Evolutionary conservation across 2,888 invertebrate species (phyloP).

Genomic region (Chironomus riparius): DNA sequence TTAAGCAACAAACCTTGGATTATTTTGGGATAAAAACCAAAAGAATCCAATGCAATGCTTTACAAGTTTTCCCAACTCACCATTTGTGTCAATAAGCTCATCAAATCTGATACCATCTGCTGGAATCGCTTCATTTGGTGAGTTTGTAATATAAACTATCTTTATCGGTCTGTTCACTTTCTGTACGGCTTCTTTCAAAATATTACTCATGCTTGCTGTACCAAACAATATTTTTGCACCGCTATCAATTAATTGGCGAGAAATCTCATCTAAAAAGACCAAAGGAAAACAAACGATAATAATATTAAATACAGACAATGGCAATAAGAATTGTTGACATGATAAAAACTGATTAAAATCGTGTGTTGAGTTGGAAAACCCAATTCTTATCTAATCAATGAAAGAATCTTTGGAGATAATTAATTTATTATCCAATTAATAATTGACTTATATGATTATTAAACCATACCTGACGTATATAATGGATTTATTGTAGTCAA

Average conservation of each 20-base stretch:
- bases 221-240: conserved; percentile 57
- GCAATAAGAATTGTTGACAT: neutral
- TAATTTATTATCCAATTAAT: neutral
- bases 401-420: neutral
- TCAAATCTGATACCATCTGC: conserved; percentile 50
- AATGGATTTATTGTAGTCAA: conserved; percentile 66
- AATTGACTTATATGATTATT: neutral
- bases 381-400: neutral
- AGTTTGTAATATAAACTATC: conserved; percentile 47
- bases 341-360: neutral
- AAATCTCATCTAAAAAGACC: conserved; percentile 55
- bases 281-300: neutral
- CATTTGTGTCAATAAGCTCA: conserved; percentile 48
- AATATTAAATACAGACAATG: neutral
- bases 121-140: conserved; percentile 46
- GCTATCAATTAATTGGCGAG: conserved; percentile 52
- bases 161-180: conserved; percentile 43
- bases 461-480: conserved; percentile 52
- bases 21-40: too few species aligned
- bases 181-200: conserved; percentile 44
- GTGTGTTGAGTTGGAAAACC: too few species aligned
- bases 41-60: too few species aligned
- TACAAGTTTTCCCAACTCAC: conserved; percentile 15
- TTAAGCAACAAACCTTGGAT: too few species aligned
- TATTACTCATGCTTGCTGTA: conserved; percentile 46